Base-by-base conservation (phyloP, 2,113 vertebrate species). In the Aegypius monachus region DNA sequence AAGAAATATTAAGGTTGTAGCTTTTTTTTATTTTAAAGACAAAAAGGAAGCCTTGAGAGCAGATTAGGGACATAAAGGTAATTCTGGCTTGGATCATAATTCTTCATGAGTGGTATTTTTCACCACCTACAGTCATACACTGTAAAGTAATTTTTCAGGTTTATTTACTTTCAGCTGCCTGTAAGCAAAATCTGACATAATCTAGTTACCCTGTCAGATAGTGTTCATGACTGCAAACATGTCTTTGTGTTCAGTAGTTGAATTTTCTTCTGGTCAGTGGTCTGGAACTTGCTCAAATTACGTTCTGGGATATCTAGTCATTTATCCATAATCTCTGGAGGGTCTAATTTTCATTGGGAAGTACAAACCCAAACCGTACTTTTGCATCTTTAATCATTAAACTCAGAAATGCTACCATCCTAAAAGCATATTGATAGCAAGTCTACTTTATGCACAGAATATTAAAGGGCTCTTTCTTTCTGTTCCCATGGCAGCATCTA, bases 1-100 rank as follows among this genome's bases (percentile, higher is more conserved):
- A 95, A 97, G 96, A 98, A 97, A 97, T 98, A 98, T 97, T 92
- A 96, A 95, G 88, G 86, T 93, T 96, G 88, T 65, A 81, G 83
- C 10, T 38, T 65, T 70, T 90, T 71, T 88, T 32, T 55, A 52
- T 94, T 91, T 95, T 95, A 93, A 95, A 93, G 94, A 88, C 58
- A 91, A 86, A 94, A 97, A 81, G 38, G 73, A 97, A 88, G 70
- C 90, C 95, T 93, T 95, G 92, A 91, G 81, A 96, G 96, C 72
- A 89, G 93, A 97, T 96, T 96, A 93, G 83, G 61, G 52, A 88
- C 77, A 94, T 88, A 95, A 96, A 96, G 88, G 87, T 93, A 94
- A 93, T 86, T 92, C 80, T 96, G 89, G 62, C 71, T 81, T 45
- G 63, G 88, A 63, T 91, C 78, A 61, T 97, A 96, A 97, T 95